phyloP scores from a whole-genome alignment of 53 echinoderm and acorn worm species.

The Zoroaster sp. region DNA sequence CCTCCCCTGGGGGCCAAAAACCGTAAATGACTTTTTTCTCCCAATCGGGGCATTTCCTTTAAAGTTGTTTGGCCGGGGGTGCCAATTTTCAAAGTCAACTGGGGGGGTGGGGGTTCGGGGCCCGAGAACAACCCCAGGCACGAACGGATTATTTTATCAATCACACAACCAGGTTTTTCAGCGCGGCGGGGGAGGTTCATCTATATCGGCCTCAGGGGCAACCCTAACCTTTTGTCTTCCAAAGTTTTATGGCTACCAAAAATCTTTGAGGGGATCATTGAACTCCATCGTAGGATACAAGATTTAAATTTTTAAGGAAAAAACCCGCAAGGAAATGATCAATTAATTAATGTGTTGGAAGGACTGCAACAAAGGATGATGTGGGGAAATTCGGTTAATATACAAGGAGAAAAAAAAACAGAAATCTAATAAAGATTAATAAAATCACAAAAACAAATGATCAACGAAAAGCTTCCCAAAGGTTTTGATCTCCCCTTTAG shows the following conservation, averaged over 20 bases:
- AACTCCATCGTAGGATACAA: no score
- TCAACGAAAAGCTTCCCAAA: no score
- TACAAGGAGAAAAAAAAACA: no score
- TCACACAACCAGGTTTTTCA: not conserved
- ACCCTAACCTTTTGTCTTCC: not conserved
- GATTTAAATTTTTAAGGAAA: no score
- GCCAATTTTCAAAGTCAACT: slow-evolving; percentile 45
- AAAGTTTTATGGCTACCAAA: not conserved
- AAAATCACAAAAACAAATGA: no score
- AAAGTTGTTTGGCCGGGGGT: slow-evolving; percentile 14
- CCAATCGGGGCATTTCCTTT: not conserved
- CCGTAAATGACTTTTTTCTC: not conserved
- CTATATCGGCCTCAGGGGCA: not conserved
- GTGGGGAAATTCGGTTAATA: no score
- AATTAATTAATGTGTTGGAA: no score
- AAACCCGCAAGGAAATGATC: no score
- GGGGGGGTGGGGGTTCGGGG: slow-evolving; percentile 49
- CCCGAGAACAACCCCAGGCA: slow-evolving; percentile 64
- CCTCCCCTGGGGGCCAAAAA: not conserved
- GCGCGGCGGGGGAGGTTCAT: not conserved
- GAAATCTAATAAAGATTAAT: no score
- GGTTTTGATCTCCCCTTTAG: no score
- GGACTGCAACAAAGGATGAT: no score
- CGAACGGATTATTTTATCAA: not conserved
- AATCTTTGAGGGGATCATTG: not conserved